Evolutionary conservation across 2,888 invertebrate genomes (phyloP).

Genomic region (Drosophila prostipennis): DNA sequence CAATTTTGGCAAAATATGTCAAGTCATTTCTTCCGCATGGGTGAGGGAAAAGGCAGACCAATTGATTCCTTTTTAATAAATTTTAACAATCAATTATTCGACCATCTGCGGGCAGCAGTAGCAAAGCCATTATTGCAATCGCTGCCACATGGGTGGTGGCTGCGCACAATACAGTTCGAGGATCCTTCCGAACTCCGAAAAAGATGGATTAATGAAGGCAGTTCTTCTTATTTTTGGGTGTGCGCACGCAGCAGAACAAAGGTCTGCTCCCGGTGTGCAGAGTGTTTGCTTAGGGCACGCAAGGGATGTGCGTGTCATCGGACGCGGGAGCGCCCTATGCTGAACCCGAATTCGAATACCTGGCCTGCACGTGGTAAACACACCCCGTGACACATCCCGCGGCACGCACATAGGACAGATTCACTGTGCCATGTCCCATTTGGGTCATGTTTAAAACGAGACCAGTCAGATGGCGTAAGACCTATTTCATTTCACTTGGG

Average conservation of each 20-base stretch:
- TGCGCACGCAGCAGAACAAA: slow-evolving; percentile 11
- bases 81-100: not conserved
- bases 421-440: slow-evolving; percentile 58
- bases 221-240: not conserved
- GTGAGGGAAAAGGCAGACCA: not conserved
- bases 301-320: slow-evolving; percentile 42
- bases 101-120: slow-evolving; percentile 1
- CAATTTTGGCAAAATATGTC: not conserved
- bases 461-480: not conserved
- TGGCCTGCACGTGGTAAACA: slow-evolving; percentile 21
- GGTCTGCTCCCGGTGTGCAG: slow-evolving; percentile 10
- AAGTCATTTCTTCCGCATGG: not conserved
- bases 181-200: not conserved
- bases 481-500: too few relatives aligned
- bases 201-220: slow-evolving; percentile 7
- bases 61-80: not conserved
- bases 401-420: slow-evolving; percentile 20
- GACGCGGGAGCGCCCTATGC: slow-evolving; percentile 12
- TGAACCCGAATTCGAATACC: not conserved
- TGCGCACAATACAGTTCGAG: not conserved
- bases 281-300: slow-evolving; percentile 18
- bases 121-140: not conserved
- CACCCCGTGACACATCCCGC: slow-evolving; percentile 24
- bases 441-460: slow-evolving; percentile 67
- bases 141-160: not conserved